A percentile compares a stretch with the other conserved stretches of the same genome.
Evolutionary conservation across 2,113 vertebrate genomes (phyloP).

Genomic region (Meleagris gallopavo): DNA sequence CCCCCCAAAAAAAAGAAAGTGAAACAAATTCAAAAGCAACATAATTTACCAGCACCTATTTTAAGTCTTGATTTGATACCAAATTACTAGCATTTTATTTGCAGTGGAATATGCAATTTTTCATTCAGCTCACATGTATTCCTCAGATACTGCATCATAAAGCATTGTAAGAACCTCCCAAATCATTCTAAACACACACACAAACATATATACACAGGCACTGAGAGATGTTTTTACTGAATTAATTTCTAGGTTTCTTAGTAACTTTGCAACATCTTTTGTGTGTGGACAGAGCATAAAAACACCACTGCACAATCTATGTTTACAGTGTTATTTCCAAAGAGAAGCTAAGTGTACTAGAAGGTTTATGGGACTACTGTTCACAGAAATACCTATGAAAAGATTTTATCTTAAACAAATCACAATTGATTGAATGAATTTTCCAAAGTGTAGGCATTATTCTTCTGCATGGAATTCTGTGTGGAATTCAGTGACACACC

Average conservation of each 20-base stretch:
- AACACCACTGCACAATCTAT: not conserved
- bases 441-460: slow-evolving; percentile 27
- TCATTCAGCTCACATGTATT: not conserved
- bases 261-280: not conserved
- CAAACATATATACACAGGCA: accelerated
- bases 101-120: not conserved
- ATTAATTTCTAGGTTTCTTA: not conserved
- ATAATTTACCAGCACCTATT: not conserved
- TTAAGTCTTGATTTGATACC: not conserved
- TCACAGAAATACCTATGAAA: not conserved
- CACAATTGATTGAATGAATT: not conserved
- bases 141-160: not conserved
- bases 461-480: not conserved
- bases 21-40: not conserved
- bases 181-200: not conserved
- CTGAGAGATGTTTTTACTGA: not conserved
- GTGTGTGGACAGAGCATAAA: not conserved
- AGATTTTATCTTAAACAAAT: slow-evolving; percentile 15
- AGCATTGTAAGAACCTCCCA: not conserved
- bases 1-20: not conserved
- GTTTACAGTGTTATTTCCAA: slow-evolving; percentile 30
- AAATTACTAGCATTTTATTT: not conserved
- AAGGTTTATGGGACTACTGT: not conserved
- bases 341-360: not conserved
- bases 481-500: too few relatives aligned